These are phyloP conservation scores for Andrena flavipes DNA, from an alignment of 2,888 invertebrate species.

Conservation along the genomic window DNA sequence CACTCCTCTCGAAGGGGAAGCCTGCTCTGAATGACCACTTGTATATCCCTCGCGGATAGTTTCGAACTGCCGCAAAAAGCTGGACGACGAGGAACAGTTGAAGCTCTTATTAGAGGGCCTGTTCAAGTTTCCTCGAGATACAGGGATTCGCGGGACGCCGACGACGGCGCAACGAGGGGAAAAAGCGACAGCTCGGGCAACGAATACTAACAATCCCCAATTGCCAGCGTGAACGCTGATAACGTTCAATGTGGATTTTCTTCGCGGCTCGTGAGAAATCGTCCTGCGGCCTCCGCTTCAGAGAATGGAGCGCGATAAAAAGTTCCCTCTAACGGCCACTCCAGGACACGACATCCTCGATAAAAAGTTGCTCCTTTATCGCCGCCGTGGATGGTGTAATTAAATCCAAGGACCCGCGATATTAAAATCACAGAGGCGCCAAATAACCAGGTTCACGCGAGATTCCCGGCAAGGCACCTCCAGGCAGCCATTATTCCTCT, in stretches of 20 bases:
- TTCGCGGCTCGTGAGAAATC: neutral
- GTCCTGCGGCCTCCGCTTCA: neutral
- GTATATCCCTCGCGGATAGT: constrained; percentile 42
- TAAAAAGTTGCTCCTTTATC: constrained; percentile 24
- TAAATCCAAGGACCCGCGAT: constrained; percentile 20
- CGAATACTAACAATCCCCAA: neutral
- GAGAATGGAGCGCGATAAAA: constrained; percentile 1
- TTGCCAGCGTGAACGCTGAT: neutral
- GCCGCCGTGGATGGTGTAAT: constrained; percentile 21
- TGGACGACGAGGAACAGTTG: constrained; percentile 51
- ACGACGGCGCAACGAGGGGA: neutral
- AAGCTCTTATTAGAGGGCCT: constrained; percentile 14
- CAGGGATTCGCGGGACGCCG: neutral
- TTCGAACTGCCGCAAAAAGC: constrained; percentile 33
- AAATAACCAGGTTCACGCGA: neutral
- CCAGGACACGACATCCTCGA: neutral
- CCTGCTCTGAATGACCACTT: constrained; percentile 57
- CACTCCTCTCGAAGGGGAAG: constrained; percentile 49
- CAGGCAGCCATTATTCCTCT: constrained; percentile 11
- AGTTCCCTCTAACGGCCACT: constrained; percentile 7
- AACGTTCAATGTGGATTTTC: constrained; percentile 1
- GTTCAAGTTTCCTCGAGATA: neutral
- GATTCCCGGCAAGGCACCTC: neutral
- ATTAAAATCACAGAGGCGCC: constrained; percentile 12
- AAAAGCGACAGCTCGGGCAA: neutral